A percentile compares a stretch with the other conserved stretches of the same genome.
These are phyloP conservation scores for Pogoniulus pusillus DNA, from an alignment of 2,797 vertebrate species.

Conservation along the genomic window DNA sequence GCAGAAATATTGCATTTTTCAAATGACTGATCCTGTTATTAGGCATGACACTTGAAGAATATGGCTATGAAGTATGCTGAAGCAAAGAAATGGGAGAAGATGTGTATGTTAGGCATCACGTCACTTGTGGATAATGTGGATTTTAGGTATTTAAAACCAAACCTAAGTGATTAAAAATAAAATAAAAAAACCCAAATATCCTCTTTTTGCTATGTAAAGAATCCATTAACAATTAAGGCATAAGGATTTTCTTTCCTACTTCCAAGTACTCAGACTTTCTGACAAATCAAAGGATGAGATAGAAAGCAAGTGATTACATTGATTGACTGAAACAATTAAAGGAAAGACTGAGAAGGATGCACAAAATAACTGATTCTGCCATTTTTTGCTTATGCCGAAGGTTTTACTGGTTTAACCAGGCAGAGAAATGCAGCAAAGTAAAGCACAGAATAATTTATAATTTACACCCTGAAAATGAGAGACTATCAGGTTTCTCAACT, in stretches of 20 bases:
- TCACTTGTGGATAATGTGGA: neutral
- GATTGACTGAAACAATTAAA: neutral
- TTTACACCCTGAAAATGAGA: neutral
- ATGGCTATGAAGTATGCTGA: neutral
- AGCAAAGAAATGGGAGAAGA: neutral
- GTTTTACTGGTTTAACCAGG: neutral
- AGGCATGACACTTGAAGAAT: neutral
- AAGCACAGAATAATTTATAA: neutral
- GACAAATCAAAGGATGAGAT: neutral
- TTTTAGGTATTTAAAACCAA: neutral
- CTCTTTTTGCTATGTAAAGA: neutral
- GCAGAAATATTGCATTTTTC: neutral
- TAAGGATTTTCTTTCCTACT: neutral
- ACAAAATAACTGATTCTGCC: neutral
- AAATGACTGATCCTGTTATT: neutral
- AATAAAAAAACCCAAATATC: too few species aligned
- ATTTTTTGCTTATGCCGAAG: neutral
- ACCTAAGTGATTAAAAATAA: neutral
- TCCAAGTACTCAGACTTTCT: neutral
- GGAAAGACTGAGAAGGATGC: neutral
- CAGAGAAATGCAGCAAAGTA: neutral
- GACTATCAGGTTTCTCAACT: neutral
- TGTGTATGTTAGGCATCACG: neutral
- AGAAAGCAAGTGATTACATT: neutral
- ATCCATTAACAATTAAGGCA: neutral